Conservation (phyloP, 2,797 vertebrate genomes). For the Falco rusticolus region DNA sequence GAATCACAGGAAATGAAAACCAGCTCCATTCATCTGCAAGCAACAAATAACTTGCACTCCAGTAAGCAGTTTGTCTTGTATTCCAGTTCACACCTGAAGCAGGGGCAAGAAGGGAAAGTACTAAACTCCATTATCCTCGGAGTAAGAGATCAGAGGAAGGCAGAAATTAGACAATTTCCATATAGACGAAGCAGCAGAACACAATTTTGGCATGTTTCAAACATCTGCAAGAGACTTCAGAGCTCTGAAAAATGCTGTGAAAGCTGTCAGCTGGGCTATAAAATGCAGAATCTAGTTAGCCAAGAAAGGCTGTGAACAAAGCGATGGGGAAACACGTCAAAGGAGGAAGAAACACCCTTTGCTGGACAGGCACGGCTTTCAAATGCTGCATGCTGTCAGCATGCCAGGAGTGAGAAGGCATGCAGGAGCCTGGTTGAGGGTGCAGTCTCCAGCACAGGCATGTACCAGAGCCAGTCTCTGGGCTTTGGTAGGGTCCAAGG, state of each 20-base stretch:
- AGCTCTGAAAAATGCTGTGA: not conserved
- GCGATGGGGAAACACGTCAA: fast-evolving
- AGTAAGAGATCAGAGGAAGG: slow-evolving; percentile 53
- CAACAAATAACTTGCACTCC: slow-evolving; percentile 53
- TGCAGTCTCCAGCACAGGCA: not conserved
- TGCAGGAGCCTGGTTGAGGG: not conserved
- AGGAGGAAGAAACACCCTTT: not conserved
- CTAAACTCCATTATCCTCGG: slow-evolving; percentile 44
- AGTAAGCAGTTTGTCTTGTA: slow-evolving; percentile 31
- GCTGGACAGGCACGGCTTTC: not conserved
- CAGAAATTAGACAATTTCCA: slow-evolving; percentile 62
- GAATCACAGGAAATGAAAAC: slow-evolving; percentile 51
- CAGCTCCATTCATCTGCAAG: slow-evolving; percentile 42
- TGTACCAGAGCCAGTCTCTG: fast-evolving
- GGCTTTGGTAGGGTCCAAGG: not conserved
- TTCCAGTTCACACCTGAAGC: slow-evolving; percentile 19
- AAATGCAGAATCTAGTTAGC: not conserved
- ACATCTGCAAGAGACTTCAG: slow-evolving; percentile 15
- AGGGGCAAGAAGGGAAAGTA: slow-evolving; percentile 44
- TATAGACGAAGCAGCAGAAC: slow-evolving; percentile 50
- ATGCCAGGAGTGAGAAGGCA: not conserved
- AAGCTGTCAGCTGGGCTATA: not conserved
- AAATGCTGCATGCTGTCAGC: fast-evolving
- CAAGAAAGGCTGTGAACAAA: not conserved
- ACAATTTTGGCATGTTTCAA: slow-evolving; percentile 16